These are phyloP conservation scores for Aphaenogaster ashmeadi DNA, from an alignment of 1,140 invertebrate genomes.

Conservation along the genomic window DNA sequence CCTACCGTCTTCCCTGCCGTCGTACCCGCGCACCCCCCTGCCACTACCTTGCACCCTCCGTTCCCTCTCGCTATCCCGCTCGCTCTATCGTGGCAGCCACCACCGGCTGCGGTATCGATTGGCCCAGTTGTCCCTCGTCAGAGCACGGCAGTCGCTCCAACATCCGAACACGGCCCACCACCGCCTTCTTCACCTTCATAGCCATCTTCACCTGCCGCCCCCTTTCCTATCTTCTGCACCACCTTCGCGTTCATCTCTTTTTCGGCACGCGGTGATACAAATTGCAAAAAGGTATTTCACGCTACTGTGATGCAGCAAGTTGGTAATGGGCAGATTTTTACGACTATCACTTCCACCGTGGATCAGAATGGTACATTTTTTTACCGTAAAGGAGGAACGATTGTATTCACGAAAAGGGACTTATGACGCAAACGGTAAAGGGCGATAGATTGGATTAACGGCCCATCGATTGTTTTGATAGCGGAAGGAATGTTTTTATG, in stretches of 20 bases:
- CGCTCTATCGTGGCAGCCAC: conserved; percentile 68
- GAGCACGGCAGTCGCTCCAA: conserved; percentile 73
- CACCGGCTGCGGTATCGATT: conserved; percentile 82
- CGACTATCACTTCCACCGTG: conserved; percentile 19
- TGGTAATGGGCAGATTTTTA: conserved; percentile 47
- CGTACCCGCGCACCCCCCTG: conserved; percentile 32
- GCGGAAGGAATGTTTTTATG: conserved; percentile 57
- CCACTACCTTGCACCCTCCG: conserved; percentile 43
- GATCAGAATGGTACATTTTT: conserved; percentile 35
- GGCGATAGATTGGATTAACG: conserved; percentile 51
- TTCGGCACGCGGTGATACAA: conserved; percentile 57
- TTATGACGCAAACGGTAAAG: conserved; percentile 22
- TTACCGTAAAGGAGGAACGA: conserved; percentile 20
- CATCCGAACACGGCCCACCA: conserved; percentile 72
- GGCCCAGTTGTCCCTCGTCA: conserved; percentile 84
- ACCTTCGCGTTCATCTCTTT: conserved; percentile 46
- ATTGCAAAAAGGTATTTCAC: conserved; percentile 57
- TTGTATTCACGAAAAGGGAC: conserved; percentile 22
- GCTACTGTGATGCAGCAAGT: conserved; percentile 6
- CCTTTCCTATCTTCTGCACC: conserved; percentile 34
- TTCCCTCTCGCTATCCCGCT: conserved; percentile 28
- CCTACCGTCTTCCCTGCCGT: conserved; percentile 49
- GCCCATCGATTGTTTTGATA: conserved; percentile 54
- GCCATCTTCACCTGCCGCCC: conserved; percentile 61
- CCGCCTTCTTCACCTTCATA: conserved; percentile 64